Conservation (phyloP, 2,797 vertebrate genomes). For the Haliaeetus albicilla region DNA sequence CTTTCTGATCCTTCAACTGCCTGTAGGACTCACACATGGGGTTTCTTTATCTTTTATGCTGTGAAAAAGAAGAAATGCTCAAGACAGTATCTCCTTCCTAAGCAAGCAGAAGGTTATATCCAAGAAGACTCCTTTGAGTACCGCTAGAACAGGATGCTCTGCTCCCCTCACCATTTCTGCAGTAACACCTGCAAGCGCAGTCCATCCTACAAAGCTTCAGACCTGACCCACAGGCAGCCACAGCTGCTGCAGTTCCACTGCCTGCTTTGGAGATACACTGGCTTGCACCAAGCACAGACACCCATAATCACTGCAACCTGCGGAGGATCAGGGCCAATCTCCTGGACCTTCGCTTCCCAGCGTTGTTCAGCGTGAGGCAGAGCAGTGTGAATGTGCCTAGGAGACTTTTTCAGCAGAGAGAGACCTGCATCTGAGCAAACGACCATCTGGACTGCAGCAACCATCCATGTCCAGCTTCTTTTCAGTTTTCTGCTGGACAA, state of each 20-base stretch:
- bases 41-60: background rate
- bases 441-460: background rate
- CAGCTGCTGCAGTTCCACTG: fast-evolving
- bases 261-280: background rate
- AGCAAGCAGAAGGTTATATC: background rate
- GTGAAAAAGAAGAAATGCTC: background rate
- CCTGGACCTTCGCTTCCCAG: background rate
- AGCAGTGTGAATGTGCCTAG: background rate
- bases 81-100: background rate
- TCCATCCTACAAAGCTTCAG: background rate
- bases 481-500: background rate
- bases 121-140: background rate
- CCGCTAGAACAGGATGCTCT: background rate
- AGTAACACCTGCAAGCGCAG: background rate
- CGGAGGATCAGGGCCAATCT: background rate
- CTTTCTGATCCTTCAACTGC: background rate
- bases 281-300: background rate
- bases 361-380: background rate
- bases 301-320: background rate
- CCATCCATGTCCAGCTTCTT: background rate
- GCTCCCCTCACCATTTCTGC: background rate
- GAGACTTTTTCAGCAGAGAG: background rate
- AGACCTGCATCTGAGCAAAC: background rate
- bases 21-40: fast-evolving
- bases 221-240: background rate